Evolutionary conservation across 1,140 invertebrate genomes (phyloP), one percentile per base, ranked within the genome.

Genomic region (Neodiprion virginianus): DNA sequence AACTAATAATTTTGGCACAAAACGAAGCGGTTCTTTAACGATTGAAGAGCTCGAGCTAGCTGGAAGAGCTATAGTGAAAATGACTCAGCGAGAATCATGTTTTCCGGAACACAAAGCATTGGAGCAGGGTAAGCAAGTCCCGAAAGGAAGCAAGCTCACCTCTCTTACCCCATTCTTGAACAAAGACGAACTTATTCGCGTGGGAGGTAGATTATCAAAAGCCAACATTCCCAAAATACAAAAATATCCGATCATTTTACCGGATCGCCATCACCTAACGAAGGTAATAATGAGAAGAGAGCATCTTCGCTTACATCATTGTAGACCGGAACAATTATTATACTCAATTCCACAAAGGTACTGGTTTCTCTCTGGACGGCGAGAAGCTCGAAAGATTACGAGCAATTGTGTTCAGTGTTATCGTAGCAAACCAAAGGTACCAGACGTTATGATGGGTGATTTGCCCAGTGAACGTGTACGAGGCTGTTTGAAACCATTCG

Each of bases 191-290:
- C 10, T 89, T 1, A 72, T 90, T 8, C 76, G 84, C 75, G 86
- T 88, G n/a, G 87, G 86, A 12, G 86, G 89, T 8, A 73, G 88
- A 10, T 73, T 89, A 10, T 10, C 73, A 23, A 72, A 83, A 48
- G 76, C 87, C 1, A 47, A 80, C 9, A 69, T 87, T 1, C 69
- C 73, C 8, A 77, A 79, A 67, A 78, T 82, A 47, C 78, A 81
- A 28, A 87, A 86, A 75, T 86, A 89, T 79, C 88, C 87, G 0
- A 83, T 88, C 14, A 66, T 89, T 11, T 70, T 86, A 50, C 82
- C 85, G 40, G 49, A 76, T 10, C 81, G 80, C 23, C 77, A 86
- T 78, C 75, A 78, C 40, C 71, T 89, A 8, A 83, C 83, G 12
- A 73, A 78, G 8, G 67, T 87, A 53, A 75, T 89, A 7, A 81